Conservation (phyloP, 2,888 invertebrate genomes). For the Drosophila buzzatii region DNA sequence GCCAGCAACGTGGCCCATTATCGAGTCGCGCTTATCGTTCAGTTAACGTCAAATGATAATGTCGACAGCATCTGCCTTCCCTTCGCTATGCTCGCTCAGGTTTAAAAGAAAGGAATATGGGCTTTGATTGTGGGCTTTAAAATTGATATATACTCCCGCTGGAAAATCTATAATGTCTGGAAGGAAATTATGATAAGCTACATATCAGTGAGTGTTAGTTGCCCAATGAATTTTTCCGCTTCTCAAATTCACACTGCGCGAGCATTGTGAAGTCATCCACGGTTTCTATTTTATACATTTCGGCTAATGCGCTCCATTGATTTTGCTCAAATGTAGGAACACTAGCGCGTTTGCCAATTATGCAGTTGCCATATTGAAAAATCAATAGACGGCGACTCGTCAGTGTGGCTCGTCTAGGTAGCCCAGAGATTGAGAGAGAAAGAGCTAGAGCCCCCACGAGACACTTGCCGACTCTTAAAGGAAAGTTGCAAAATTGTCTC, state of each 20-base stretch:
- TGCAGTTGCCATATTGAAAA: conserved; percentile 66
- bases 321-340: conserved; percentile 47
- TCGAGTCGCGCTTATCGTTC: conserved; percentile 62
- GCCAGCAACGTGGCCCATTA: conserved; percentile 54
- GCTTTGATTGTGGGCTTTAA: background rate
- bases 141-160: background rate
- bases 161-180: background rate
- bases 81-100: background rate
- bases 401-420: conserved; percentile 54
- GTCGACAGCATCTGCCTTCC: conserved; percentile 17
- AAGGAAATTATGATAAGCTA: too few species aligned
- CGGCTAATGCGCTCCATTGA: conserved; percentile 59
- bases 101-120: background rate
- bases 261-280: background rate
- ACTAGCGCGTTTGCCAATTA: conserved; percentile 58
- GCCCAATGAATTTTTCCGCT: background rate
- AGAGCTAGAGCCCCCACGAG: conserved; percentile 15
- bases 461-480: conserved; percentile 50
- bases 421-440: background rate
- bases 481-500: conserved; percentile 82
- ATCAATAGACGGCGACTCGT: conserved; percentile 62
- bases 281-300: background rate
- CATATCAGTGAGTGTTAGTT: too few species aligned
- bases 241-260: background rate
- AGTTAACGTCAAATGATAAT: conserved; percentile 64